Evolutionary conservation across 2,888 invertebrate species (phyloP).

Genomic region (Monopis laevigella): DNA sequence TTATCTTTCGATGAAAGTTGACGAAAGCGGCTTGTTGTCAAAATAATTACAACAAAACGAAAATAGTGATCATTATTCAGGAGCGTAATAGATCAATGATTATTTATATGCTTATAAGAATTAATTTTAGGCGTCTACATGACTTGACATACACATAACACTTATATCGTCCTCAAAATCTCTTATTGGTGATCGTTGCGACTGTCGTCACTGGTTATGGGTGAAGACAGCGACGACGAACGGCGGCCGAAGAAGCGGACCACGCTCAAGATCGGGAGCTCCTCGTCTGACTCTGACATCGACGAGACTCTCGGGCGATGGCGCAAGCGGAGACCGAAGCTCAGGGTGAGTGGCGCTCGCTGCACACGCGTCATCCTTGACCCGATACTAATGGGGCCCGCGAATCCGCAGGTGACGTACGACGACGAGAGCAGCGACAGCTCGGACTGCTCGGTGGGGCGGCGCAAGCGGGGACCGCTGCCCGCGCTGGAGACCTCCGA

Average conservation of each 20-base stretch:
- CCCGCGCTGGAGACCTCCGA: conserved; percentile 45
- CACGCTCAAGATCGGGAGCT: too few relatives aligned
- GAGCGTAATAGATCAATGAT: not conserved
- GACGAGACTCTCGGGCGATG: too few relatives aligned
- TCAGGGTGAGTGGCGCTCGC: too few relatives aligned
- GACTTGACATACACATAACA: too few relatives aligned
- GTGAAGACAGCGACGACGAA: conserved; percentile 1
- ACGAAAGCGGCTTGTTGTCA: conserved; percentile 66
- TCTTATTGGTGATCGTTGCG: not conserved
- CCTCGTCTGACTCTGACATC: too few relatives aligned
- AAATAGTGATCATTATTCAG: not conserved
- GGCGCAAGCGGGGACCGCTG: conserved; percentile 36
- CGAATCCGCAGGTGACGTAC: too few relatives aligned
- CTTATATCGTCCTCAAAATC: not conserved
- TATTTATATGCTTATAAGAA: not conserved
- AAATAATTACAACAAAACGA: conserved; percentile 30
- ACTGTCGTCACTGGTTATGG: not conserved
- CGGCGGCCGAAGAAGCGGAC: not conserved
- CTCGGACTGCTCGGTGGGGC: conserved; percentile 36
- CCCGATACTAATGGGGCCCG: too few relatives aligned
- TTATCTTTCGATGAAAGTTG: conserved; percentile 32
- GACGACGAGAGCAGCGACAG: conserved; percentile 50
- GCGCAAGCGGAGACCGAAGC: too few relatives aligned
- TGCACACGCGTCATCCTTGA: too few relatives aligned
- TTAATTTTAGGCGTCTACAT: too few relatives aligned